Conservation (phyloP, 92 coral and sea anemone genomes). For the Zoanthus sansibaricus region DNA sequence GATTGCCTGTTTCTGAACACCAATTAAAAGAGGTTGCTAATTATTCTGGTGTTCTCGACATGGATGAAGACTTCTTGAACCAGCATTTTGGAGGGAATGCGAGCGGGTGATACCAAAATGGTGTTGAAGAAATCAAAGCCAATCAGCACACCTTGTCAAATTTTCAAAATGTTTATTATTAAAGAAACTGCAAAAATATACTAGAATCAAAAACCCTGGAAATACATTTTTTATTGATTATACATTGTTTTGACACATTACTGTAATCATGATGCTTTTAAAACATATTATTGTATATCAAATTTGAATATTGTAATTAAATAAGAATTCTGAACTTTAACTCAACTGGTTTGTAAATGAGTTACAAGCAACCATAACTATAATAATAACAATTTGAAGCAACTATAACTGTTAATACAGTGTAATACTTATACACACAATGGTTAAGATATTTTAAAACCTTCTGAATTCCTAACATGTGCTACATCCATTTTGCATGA, state of each 20-base stretch:
- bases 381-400: background rate
- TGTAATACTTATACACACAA: background rate
- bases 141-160: constrained; percentile 67
- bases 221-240: too few species aligned
- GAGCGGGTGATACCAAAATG: constrained; percentile 66
- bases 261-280: too few species aligned
- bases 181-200: too few species aligned
- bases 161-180: too few species aligned
- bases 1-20: constrained; percentile 61
- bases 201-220: too few species aligned
- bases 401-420: background rate
- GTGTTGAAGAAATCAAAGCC: constrained; percentile 55
- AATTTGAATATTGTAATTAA: too few species aligned
- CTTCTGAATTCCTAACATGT: background rate
- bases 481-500: background rate
- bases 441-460: background rate
- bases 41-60: constrained; percentile 67
- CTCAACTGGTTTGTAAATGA: too few species aligned
- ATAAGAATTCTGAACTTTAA: too few species aligned
- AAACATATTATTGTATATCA: too few species aligned
- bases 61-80: constrained; percentile 69
- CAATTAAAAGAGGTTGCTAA: constrained; percentile 62
- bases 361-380: constrained; percentile 1
- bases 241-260: too few species aligned
- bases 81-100: constrained; percentile 67